Evolutionary conservation across 2,797 vertebrate genomes (phyloP), one percentile per base, ranked within the genome.

Genomic region (Lacerta bilineata): DNA sequence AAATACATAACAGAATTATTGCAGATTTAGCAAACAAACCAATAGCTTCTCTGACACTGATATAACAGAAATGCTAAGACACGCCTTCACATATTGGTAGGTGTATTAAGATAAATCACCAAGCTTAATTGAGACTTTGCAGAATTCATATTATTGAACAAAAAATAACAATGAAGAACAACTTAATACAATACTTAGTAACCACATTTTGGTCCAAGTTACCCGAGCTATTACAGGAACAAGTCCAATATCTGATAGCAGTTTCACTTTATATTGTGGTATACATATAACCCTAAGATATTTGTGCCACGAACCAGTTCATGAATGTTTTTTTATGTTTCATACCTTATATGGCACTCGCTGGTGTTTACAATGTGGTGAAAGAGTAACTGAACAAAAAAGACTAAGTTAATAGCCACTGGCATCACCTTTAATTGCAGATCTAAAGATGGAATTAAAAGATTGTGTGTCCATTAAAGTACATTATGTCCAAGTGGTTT

Each of bases 311-410:
- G 27, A 94, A 91, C 83, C 39, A 64, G 18, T 29, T 84, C 88
- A 74, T 0, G 0, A 92, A 15, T 9, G 85, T 23, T 89, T 91
- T 91, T 87, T 89, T 79, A 89, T 91, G 90, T 92, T 93, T 3
- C 91, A 91, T 74, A 11, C 85, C 89, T 85, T 95, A 90, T 92
- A 95, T 88, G 91, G 91, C 89, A 93, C 89, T 86, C 25, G 41
- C 5, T 90, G 86, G 11, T 90, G 83, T 85, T 94, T 94, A 88
- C 50, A 91, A 91, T 90, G 41, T 87, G 90, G 39, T 87, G 93
- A 91, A 93, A 84, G 86, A 89, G 90, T 93, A 94, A 86, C 36
- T 91, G 86, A 84, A 94, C 82, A 93, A 95, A 94, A 94, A 93
- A 94, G 94, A 82, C 71, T 89, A n/a, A 94, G 84, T 89, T 91